These are phyloP conservation scores for Icerya purchasi DNA, from an alignment of 2,888 invertebrate genomes.

Conservation along the genomic window DNA sequence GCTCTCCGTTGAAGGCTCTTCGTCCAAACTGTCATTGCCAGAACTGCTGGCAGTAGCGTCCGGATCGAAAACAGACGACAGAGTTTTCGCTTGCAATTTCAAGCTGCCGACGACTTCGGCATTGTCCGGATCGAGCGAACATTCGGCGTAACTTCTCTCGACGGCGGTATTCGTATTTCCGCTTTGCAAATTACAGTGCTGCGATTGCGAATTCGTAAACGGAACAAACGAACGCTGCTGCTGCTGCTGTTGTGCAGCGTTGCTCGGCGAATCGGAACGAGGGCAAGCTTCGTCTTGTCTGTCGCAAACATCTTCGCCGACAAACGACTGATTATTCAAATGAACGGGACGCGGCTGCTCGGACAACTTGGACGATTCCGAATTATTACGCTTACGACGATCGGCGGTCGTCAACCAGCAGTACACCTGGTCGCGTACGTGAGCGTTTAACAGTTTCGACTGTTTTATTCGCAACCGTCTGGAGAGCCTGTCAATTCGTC, in stretches of 20 bases:
- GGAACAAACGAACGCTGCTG: constrained; percentile 9
- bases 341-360: not conserved
- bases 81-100: constrained; percentile 13
- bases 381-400: not conserved
- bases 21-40: constrained; percentile 14
- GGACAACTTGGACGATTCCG: constrained; percentile 2
- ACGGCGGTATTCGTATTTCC: constrained; percentile 5
- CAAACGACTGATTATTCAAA: not conserved
- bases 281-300: too few relatives aligned
- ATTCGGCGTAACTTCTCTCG: not conserved
- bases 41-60: constrained; percentile 16
- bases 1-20: constrained; percentile 7
- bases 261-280: too few relatives aligned
- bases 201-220: constrained; percentile 4
- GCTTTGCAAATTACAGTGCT: constrained; percentile 7
- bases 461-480: constrained; percentile 11
- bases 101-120: constrained; percentile 14
- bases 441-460: constrained; percentile 6
- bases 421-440: constrained; percentile 8
- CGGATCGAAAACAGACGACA: constrained; percentile 15
- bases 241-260: too few relatives aligned
- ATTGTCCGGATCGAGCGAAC: constrained; percentile 6
- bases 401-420: constrained; percentile 2
- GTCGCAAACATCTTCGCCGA: not conserved
- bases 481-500: constrained; percentile 10